These are phyloP conservation scores for Synergus umbraculus DNA, from an alignment of 2,888 invertebrate species.

Conservation along the genomic window DNA sequence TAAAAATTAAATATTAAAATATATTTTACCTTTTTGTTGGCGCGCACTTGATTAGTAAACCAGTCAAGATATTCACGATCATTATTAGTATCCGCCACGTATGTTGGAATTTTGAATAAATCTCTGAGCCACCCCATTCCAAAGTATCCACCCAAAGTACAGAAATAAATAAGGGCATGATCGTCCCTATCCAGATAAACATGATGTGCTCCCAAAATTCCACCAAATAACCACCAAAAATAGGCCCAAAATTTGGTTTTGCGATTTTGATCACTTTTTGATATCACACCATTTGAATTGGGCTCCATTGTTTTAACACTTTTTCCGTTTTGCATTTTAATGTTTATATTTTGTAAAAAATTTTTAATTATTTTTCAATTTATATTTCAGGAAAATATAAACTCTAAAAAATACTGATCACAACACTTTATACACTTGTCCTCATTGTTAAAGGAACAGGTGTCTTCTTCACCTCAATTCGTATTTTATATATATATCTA, in stretches of 20 bases:
- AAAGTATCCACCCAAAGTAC: slow-evolving; percentile 90
- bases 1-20: too few relatives aligned
- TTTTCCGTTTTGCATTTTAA: slow-evolving; percentile 27
- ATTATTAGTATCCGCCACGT: slow-evolving; percentile 90
- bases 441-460: too few relatives aligned
- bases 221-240: slow-evolving; percentile 91
- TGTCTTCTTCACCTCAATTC: too few relatives aligned
- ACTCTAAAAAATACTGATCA: too few relatives aligned
- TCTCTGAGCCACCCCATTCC: slow-evolving; percentile 94
- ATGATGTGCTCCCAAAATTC: slow-evolving; percentile 93
- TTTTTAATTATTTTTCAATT: too few relatives aligned
- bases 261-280: slow-evolving; percentile 35
- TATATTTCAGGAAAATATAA: too few relatives aligned
- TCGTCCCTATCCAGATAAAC: slow-evolving; percentile 92
- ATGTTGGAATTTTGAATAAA: slow-evolving; percentile 89
- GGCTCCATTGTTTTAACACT: slow-evolving; percentile 41
- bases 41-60: slow-evolving; percentile 82
- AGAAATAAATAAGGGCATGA: slow-evolving; percentile 95
- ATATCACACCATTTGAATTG: too few relatives aligned
- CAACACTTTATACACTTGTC: too few relatives aligned
- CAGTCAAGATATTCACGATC: slow-evolving; percentile 84
- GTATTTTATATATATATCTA: too few relatives aligned
- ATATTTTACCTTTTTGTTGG: slow-evolving; percentile 81
- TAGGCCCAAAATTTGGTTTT: slow-evolving; percentile 84
- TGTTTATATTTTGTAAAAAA: too few relatives aligned